Percentiles rank a stretch among this genome's conserved stretches.
phyloP scores from a whole-genome alignment of 1,140 invertebrate genomes.

The Thaumetopoea pityocampa region DNA sequence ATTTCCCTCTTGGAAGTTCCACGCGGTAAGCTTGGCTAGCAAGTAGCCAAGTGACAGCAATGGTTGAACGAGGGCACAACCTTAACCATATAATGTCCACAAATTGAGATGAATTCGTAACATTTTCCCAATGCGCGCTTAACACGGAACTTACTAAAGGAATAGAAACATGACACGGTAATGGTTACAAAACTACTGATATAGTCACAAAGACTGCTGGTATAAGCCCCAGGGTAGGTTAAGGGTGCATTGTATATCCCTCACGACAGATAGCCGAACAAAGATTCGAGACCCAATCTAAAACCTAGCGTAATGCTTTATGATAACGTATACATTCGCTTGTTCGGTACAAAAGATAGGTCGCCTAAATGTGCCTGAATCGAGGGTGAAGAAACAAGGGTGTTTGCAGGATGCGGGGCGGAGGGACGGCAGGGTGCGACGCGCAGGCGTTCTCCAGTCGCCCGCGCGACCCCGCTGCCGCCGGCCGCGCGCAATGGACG shows the following conservation, averaged over 20 bases:
- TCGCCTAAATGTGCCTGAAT: constrained; percentile 18
- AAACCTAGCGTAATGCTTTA: constrained; percentile 12
- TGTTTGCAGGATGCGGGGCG: constrained; percentile 60
- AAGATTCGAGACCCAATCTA: constrained; percentile 6
- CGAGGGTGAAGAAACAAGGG: constrained; percentile 49
- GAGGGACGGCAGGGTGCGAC: constrained; percentile 50
- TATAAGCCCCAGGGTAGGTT: constrained; percentile 54
- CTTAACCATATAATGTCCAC: constrained; percentile 17
- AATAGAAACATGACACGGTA: constrained; percentile 22
- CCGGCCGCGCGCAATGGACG: constrained; percentile 71
- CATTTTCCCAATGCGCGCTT: constrained; percentile 23
- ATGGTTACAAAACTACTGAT: constrained; percentile 24
- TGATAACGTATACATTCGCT: constrained; percentile 18
- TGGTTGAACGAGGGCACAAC: constrained; percentile 51
- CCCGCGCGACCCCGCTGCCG: constrained; percentile 66
- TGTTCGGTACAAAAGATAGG: constrained; percentile 7
- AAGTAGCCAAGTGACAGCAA: constrained; percentile 55
- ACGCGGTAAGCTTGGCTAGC: constrained; percentile 40
- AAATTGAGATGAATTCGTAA: not conserved
- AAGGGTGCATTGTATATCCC: constrained; percentile 67
- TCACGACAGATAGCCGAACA: constrained; percentile 45
- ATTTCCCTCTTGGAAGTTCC: constrained; percentile 35
- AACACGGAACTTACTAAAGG: not conserved
- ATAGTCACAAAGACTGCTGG: constrained; percentile 16
- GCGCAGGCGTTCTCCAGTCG: constrained; percentile 70